phyloP scores from a whole-genome alignment of 1,140 invertebrate genomes.

The Antheraea pernyi region DNA sequence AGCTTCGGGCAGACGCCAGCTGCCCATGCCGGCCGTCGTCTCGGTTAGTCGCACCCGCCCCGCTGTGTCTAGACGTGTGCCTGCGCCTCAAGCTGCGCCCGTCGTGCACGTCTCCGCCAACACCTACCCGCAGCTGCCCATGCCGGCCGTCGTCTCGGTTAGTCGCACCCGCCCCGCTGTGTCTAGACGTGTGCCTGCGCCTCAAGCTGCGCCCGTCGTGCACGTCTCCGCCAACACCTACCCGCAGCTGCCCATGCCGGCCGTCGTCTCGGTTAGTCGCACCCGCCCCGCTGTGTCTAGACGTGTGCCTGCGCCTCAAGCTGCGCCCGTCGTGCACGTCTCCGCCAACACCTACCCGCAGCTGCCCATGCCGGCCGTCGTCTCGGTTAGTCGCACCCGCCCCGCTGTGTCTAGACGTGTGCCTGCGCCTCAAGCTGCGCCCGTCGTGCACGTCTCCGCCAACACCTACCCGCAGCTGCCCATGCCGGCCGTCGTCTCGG shows the following conservation, averaged over 20 bases:
- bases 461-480: constrained; percentile 98
- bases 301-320: too few relatives aligned
- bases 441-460: constrained; percentile 97
- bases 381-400: constrained; percentile 84
- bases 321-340: constrained; percentile 98
- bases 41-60: constrained; percentile 98
- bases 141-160: too few relatives aligned
- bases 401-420: too few relatives aligned
- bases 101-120: too few relatives aligned
- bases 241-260: constrained; percentile 94
- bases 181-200: constrained; percentile 98
- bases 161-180: too few relatives aligned
- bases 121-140: too few relatives aligned
- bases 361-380: constrained; percentile 94
- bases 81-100: too few relatives aligned
- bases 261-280: constrained; percentile 91
- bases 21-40: too few relatives aligned
- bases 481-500: constrained; percentile 95
- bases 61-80: too few relatives aligned
- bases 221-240: constrained; percentile 99
- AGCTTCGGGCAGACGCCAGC: constrained; percentile 99
- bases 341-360: constrained; percentile 99
- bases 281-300: too few relatives aligned
- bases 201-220: constrained; percentile 99
- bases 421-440: constrained; percentile 99